Evolutionary conservation across 2,888 invertebrate genomes (phyloP).

Genomic region (Marasmarcha lunaedactyla): DNA sequence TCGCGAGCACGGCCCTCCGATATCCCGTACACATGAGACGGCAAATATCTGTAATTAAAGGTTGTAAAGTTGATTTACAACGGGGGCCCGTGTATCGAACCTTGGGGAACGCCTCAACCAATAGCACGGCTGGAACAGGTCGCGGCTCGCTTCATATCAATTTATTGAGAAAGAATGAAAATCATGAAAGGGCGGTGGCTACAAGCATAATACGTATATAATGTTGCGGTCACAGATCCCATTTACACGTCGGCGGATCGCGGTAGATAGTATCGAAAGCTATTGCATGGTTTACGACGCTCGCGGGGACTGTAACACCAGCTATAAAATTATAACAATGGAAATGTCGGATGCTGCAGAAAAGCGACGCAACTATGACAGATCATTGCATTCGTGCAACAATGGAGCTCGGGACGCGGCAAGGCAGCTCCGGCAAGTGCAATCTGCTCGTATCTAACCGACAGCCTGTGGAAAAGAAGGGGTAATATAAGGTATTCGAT

Average conservation of each 20-base stretch:
- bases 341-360: conserved; percentile 62
- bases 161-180: conserved; percentile 68
- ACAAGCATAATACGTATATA: conserved; percentile 44
- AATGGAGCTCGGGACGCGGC: conserved; percentile 61
- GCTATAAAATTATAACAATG: conserved; percentile 69
- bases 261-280: conserved; percentile 56
- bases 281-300: conserved; percentile 59
- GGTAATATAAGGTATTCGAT: neutral
- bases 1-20: conserved; percentile 65
- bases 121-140: conserved; percentile 36
- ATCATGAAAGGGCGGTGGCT: conserved; percentile 59
- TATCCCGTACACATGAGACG: conserved; percentile 63
- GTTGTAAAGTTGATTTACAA: conserved; percentile 70
- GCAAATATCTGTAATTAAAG: conserved; percentile 71
- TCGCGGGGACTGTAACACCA: conserved; percentile 61
- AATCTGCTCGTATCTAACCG: conserved; percentile 34
- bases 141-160: conserved; percentile 55
- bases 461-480: neutral
- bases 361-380: conserved; percentile 54
- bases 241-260: conserved; percentile 42
- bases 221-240: conserved; percentile 56
- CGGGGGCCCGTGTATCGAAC: conserved; percentile 55
- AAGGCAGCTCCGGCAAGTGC: conserved; percentile 55
- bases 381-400: conserved; percentile 65
- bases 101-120: conserved; percentile 55